Conservation (phyloP, 2,113 vertebrate species). For the human (Homo sapiens) region DNA sequence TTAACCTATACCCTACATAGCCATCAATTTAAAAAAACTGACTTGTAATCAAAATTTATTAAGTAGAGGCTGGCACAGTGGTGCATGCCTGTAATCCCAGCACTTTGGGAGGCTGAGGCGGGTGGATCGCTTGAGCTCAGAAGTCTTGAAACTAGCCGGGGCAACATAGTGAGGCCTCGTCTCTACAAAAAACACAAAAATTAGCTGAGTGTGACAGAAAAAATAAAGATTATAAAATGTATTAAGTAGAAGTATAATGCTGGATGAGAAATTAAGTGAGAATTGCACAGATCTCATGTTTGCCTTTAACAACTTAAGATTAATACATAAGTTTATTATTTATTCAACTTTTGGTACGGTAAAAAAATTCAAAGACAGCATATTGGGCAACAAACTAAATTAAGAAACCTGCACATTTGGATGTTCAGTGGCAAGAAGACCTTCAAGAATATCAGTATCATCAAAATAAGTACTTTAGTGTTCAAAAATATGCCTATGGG, state of each 20-base stretch:
- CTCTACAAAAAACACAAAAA: no score
- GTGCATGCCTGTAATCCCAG: no score
- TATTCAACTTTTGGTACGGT: not conserved
- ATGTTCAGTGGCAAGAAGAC: not conserved
- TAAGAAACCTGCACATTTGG: not conserved
- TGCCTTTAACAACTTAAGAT: conserved; percentile 3
- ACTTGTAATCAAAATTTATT: not conserved
- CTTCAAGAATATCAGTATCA: not conserved
- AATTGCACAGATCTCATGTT: not conserved
- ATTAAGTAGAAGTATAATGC: not conserved
- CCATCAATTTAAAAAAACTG: not conserved
- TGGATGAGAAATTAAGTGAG: not conserved
- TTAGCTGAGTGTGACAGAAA: no score
- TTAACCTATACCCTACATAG: not conserved
- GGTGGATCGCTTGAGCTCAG: no score
- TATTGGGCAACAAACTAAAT: conserved; percentile 1
- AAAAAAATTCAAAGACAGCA: not conserved
- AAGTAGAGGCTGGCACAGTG: not conserved
- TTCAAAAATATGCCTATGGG: not conserved
- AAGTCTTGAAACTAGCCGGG: no score
- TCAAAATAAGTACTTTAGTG: not conserved
- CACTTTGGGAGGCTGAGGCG: no score
- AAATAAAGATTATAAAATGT: not conserved
- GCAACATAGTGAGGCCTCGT: no score
- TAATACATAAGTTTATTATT: not conserved